Evolutionary conservation across 2,888 invertebrate genomes (phyloP), one percentile per base, ranked within the genome.

Genomic region (Pachycephus smyrnensis): DNA sequence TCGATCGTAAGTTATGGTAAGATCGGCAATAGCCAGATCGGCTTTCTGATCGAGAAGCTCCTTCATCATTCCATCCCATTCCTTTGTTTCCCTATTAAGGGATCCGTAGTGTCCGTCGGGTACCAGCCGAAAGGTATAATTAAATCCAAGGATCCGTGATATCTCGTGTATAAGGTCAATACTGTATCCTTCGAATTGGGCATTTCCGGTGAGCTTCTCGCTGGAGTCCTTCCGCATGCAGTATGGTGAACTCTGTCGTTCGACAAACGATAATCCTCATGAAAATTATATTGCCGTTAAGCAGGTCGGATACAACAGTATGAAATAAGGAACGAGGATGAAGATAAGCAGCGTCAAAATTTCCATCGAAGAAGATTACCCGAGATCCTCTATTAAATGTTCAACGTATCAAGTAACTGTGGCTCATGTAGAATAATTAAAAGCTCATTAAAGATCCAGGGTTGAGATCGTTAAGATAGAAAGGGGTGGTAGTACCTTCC

Each of bases 1-100:
- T 89, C 99, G 94, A 91, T 98, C 97, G 92, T 97, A 98, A 35
- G 98, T 99, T 86, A 99, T 99, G 40, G 99, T 99, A 78, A 99
- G 94, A 92, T 99, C 98, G 12, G 98, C 99, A 75, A 99, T 97
- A 1, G 98, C 99, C 84, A 99, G 93, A 92, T 99, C 98, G 15
- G 98, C 98, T 89, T 96, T 96, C 92, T 97, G 97, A 91, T 97
- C 97, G 84, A 97, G 92, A 78, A 97, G 93, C 90, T 97, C 97
- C 87, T 96, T 94, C 88, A 97, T 97, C 96, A 97, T 97, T 77
- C 97, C 97, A 90, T 97, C 97, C 97, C 97, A 97, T 92, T 97
- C 97, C 89, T 96, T 96, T 71, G 96, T 96, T 90, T 96, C 95
- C 83, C 95, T 94, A 91, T 97, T 97, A 84, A 94, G 94, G 79